Evolutionary conservation across 2,888 invertebrate species (phyloP).

Genomic region (Drosophila hawaiiensis): DNA sequence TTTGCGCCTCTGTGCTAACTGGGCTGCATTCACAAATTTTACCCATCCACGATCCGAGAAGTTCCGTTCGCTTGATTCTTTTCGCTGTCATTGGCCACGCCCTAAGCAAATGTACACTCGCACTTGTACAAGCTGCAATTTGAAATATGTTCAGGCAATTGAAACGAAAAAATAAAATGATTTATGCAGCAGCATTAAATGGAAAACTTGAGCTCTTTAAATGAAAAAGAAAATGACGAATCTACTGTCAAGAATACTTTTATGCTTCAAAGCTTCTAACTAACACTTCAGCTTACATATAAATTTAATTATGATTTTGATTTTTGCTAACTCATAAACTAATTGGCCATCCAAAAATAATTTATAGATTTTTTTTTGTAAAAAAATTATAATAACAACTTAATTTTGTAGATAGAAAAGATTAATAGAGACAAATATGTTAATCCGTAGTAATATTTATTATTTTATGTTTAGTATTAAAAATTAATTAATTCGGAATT

Average conservation of each 20-base stretch:
- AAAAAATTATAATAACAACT: not conserved
- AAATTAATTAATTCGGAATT: not conserved
- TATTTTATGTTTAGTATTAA: not conserved
- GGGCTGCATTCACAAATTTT: conserved; percentile 32
- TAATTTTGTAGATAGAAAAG: not conserved
- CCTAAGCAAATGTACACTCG: conserved; percentile 48
- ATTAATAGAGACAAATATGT: not conserved
- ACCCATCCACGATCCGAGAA: conserved; percentile 33
- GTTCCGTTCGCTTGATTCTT: conserved; percentile 34
- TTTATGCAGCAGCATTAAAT: conserved; percentile 82
- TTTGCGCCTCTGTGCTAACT: conserved; percentile 55
- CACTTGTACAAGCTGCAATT: conserved; percentile 29
- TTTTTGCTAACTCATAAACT: not conserved
- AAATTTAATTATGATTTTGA: not conserved
- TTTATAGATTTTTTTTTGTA: not conserved
- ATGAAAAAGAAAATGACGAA: conserved; percentile 47
- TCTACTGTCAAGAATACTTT: conserved; percentile 6
- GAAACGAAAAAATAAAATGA: conserved; percentile 79
- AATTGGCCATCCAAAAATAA: not conserved
- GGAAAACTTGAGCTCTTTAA: conserved; percentile 70
- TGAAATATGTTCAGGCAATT: conserved; percentile 76
- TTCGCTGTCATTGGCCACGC: conserved; percentile 52
- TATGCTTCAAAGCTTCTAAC: not conserved
- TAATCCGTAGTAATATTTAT: not conserved
- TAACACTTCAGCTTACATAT: not conserved